Conservation (phyloP, 2,797 vertebrate species). For the Centroberyx gerrardi region DNA sequence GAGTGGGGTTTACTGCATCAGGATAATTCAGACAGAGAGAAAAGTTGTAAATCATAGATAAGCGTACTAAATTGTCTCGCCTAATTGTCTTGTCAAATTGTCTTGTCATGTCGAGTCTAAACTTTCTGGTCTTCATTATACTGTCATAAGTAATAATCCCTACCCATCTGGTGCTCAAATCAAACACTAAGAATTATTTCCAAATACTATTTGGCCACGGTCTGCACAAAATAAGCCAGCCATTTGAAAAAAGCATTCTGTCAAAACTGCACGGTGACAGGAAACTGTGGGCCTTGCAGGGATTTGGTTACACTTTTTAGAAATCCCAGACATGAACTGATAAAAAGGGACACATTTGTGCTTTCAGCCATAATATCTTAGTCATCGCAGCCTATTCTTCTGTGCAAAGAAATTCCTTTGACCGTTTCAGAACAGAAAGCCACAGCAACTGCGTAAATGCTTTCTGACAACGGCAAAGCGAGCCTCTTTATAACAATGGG, state of each 20-base stretch:
- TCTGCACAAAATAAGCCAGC: not conserved
- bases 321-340: not conserved
- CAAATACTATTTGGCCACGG: not conserved
- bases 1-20: no score
- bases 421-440: not conserved
- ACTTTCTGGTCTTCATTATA: not conserved
- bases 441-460: not conserved
- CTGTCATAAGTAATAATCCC: not conserved
- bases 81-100: no score
- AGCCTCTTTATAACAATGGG: no score
- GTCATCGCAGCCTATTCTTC: not conserved
- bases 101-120: not conserved
- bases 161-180: not conserved
- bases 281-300: not conserved
- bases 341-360: not conserved
- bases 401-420: not conserved
- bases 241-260: not conserved
- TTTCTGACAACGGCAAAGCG: not conserved
- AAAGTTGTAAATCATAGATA: no score
- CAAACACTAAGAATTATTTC: not conserved
- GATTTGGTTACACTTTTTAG: not conserved
- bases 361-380: not conserved
- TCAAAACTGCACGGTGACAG: constrained; percentile 1
- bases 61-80: no score
- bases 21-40: no score